These are phyloP conservation scores for Cantharis flavilabris DNA, from an alignment of 2,888 invertebrate species.

Conservation along the genomic window DNA sequence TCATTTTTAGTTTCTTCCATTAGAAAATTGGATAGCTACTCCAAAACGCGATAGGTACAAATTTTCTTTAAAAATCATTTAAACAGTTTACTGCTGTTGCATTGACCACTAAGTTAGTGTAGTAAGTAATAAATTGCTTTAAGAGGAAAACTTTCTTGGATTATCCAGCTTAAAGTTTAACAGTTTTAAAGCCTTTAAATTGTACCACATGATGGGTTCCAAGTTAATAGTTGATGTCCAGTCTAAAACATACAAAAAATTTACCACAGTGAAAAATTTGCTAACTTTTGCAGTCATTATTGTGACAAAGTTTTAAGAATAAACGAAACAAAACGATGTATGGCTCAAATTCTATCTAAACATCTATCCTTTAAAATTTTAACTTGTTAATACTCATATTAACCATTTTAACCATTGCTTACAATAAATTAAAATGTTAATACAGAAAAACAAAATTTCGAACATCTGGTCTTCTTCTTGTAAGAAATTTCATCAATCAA, in stretches of 20 bases:
- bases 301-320: no score
- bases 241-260: neutral
- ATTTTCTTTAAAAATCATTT: neutral
- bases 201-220: neutral
- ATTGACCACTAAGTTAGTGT: neutral
- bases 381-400: no score
- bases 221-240: neutral
- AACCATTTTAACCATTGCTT: no score
- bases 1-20: neutral
- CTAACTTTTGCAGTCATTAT: no score
- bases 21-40: neutral
- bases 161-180: neutral
- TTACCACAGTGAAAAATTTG: no score
- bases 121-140: neutral
- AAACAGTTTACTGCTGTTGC: neutral
- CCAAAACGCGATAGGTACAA: neutral
- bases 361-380: no score
- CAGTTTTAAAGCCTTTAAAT: neutral
- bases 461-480: no score
- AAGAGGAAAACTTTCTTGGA: neutral
- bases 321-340: no score
- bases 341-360: no score
- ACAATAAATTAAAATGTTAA: no score
- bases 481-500: no score
- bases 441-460: no score